These are phyloP conservation scores for Allygus modestus DNA, from an alignment of 2,888 invertebrate species.

Conservation along the genomic window DNA sequence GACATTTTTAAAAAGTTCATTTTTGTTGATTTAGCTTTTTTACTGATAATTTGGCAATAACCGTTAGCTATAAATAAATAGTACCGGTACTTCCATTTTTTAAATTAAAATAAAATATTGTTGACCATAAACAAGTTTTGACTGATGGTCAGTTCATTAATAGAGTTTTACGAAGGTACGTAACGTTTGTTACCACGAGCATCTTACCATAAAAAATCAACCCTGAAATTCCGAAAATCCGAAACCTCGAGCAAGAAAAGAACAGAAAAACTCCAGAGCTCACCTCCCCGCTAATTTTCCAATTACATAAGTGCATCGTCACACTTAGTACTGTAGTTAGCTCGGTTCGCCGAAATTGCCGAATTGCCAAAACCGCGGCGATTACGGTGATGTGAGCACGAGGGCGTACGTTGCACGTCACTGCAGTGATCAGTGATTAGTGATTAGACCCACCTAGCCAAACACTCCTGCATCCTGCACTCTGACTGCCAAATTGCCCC, in stretches of 20 bases:
- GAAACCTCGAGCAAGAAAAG: neutral
- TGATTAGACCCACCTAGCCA: no score
- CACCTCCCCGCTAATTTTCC: slow-evolving; percentile 39
- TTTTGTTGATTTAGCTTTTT: no score
- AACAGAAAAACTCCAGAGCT: neutral
- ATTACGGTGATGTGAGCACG: neutral
- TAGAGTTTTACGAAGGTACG: no score
- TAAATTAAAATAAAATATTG: no score
- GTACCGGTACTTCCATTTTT: no score
- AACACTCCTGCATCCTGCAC: slow-evolving; percentile 10
- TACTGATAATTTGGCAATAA: no score
- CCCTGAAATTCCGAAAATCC: neutral
- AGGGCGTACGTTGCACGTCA: slow-evolving; percentile 53
- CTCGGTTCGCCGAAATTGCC: slow-evolving; percentile 13
- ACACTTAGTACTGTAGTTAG: slow-evolving; percentile 31
- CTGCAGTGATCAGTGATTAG: neutral
- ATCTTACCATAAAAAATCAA: no score
- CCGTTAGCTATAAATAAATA: no score
- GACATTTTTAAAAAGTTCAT: no score
- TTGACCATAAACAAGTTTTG: no score
- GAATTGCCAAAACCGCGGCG: slow-evolving; percentile 21
- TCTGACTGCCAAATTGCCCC: slow-evolving; percentile 57
- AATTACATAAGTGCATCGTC: slow-evolving; percentile 44
- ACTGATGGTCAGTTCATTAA: no score
- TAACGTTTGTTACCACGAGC: no score